Conservation (phyloP, 2,113 vertebrate genomes). For the Pteronura brasiliensis region DNA sequence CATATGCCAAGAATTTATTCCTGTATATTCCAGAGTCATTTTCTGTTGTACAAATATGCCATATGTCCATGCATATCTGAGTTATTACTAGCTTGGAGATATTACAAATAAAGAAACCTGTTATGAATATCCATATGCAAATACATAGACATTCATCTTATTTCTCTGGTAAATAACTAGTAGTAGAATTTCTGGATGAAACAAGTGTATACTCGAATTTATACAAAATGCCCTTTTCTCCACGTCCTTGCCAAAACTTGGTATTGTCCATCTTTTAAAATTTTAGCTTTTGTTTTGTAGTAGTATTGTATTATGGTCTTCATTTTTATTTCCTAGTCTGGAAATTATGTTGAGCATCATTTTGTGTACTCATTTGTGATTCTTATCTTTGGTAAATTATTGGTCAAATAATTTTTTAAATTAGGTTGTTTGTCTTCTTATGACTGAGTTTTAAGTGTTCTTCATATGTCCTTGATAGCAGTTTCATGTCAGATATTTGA, state of each 20-base stretch:
- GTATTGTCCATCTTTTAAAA: neutral
- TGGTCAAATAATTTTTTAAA: neutral
- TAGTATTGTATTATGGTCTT: neutral
- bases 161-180: neutral
- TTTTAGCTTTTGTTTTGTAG: neutral
- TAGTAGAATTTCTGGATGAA: neutral
- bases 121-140: neutral
- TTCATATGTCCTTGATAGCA: neutral
- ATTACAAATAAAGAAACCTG: neutral
- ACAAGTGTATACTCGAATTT: neutral
- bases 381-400: neutral
- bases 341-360: neutral
- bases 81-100: neutral
- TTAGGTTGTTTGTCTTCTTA: neutral
- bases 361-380: neutral
- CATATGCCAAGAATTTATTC: neutral
- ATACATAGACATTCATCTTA: neutral
- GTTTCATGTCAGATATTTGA: neutral
- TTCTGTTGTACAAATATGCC: neutral
- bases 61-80: neutral
- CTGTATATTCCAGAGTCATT: neutral
- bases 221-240: neutral
- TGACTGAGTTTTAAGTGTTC: neutral
- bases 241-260: neutral
- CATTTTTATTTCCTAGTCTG: neutral